These are phyloP conservation scores for Xestobium rufovillosum DNA, from an alignment of 2,888 invertebrate genomes.

Conservation along the genomic window DNA sequence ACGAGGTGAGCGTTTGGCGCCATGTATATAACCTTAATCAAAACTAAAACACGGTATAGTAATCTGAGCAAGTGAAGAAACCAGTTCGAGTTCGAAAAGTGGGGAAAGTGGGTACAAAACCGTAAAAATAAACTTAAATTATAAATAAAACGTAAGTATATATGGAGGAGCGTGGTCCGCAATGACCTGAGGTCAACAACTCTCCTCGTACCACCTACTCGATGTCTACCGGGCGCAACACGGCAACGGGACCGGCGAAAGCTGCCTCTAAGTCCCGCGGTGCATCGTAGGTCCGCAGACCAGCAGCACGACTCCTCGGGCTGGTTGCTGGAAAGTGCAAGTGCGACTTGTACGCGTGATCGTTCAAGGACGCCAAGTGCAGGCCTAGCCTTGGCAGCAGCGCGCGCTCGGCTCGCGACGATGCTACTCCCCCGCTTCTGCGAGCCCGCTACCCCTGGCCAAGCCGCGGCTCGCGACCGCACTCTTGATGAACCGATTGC, in stretches of 20 bases:
- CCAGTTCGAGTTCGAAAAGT: too few species aligned
- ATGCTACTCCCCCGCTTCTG: conserved; percentile 30
- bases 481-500: conserved; percentile 26
- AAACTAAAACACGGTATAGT: too few species aligned
- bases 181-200: conserved; percentile 46
- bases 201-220: conserved; percentile 44
- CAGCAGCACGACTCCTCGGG: conserved; percentile 20
- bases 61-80: too few species aligned
- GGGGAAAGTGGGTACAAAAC: too few species aligned
- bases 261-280: background rate
- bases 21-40: too few species aligned
- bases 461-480: conserved; percentile 25
- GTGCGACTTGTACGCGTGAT: conserved; percentile 36
- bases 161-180: too few species aligned
- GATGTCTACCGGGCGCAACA: conserved; percentile 35
- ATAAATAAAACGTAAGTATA: too few species aligned
- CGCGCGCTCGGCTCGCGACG: conserved; percentile 40
- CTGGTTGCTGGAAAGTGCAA: conserved; percentile 28
- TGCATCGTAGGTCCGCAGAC: background rate
- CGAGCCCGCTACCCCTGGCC: conserved; percentile 18
- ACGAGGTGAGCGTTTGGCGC: too few species aligned
- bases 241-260: too few species aligned
- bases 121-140: too few species aligned
- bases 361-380: conserved; percentile 41
- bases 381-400: conserved; percentile 33